Conservation (phyloP, 2,113 vertebrate species). For the Addax nasomaculatus region DNA sequence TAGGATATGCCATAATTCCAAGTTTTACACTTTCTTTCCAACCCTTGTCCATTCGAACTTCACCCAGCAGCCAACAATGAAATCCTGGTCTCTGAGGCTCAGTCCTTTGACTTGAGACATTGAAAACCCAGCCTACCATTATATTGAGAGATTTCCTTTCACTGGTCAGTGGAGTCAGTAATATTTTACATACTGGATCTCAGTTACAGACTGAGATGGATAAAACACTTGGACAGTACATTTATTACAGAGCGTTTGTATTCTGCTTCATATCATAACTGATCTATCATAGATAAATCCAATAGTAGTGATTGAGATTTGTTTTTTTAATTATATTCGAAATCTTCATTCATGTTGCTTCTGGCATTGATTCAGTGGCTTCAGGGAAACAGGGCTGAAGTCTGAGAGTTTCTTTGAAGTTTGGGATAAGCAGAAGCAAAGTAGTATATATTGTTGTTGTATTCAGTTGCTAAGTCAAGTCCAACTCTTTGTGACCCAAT, state of each 20-base stretch:
- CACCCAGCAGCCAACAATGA: not conserved
- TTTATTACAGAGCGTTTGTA: not conserved
- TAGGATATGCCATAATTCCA: not conserved
- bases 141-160: not conserved
- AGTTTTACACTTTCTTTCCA: not conserved
- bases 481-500: not conserved
- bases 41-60: not conserved
- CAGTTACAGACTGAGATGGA: not conserved
- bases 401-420: not conserved
- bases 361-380: not conserved
- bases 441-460: not conserved
- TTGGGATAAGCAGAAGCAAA: not conserved
- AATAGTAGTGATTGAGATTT: not conserved
- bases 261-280: not conserved
- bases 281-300: not conserved
- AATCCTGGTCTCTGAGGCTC: not conserved
- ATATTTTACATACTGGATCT: not conserved
- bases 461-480: not conserved
- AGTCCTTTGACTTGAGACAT: not conserved
- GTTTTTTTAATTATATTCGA: not conserved
- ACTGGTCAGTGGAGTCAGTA: not conserved
- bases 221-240: not conserved
- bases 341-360: not conserved
- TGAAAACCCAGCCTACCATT: not conserved
- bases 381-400: not conserved